Conservation (phyloP, 2,113 vertebrate genomes). For the Malaclemys terrapin region DNA sequence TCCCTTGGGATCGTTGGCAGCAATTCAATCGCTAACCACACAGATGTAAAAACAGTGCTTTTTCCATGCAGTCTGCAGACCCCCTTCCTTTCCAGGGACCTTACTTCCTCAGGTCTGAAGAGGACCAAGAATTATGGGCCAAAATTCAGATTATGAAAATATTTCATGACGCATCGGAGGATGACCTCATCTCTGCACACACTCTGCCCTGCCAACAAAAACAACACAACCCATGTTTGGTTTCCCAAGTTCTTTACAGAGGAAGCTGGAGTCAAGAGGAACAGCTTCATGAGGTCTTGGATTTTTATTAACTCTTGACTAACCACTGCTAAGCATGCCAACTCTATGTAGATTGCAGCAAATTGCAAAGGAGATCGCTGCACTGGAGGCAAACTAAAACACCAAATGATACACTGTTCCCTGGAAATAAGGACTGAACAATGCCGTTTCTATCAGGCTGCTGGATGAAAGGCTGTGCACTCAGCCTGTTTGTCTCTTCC, state of each 20-base stretch:
- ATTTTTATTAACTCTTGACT: background rate
- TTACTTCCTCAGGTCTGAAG: background rate
- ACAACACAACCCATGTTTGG: background rate
- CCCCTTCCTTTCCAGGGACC: background rate
- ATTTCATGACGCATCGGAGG: background rate
- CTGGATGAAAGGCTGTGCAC: background rate
- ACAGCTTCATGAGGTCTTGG: background rate
- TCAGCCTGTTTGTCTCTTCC: background rate
- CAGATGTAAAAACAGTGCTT: background rate
- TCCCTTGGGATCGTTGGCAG: background rate
- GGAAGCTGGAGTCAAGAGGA: background rate
- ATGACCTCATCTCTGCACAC: background rate
- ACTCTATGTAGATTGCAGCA: background rate
- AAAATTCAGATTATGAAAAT: background rate
- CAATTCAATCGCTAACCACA: background rate
- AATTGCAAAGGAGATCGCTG: background rate
- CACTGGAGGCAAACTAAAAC: background rate
- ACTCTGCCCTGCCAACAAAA: background rate
- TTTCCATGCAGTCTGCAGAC: background rate
- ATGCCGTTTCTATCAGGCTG: background rate
- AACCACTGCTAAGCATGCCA: background rate
- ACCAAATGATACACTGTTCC: background rate
- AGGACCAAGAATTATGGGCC: background rate
- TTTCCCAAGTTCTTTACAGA: background rate
- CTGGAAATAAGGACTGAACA: background rate